Evolutionary conservation across 1,140 invertebrate genomes (phyloP).

Genomic region (Anoplolepis gracilipes): DNA sequence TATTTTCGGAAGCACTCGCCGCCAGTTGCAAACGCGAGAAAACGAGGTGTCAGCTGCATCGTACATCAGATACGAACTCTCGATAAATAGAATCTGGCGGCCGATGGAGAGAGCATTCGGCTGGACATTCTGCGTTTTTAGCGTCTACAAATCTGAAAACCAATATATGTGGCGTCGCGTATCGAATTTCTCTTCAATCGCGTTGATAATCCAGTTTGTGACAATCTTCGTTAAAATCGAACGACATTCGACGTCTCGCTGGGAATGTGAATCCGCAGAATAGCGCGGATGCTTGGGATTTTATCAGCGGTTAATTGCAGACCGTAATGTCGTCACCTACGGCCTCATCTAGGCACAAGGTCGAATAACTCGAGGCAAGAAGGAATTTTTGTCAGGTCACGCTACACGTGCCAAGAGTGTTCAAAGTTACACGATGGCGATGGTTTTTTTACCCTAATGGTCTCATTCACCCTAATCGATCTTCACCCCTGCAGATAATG

Average conservation of each 20-base stretch:
- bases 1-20: conserved; percentile 53
- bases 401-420: conserved; percentile 62
- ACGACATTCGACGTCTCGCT: background rate
- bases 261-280: background rate
- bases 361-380: conserved; percentile 55
- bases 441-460: conserved; percentile 24
- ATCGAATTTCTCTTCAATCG: conserved; percentile 17
- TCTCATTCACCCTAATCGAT: background rate
- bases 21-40: conserved; percentile 37
- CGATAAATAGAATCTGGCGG: conserved; percentile 56
- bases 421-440: conserved; percentile 22
- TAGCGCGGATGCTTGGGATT: conserved; percentile 57
- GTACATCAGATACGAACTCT: conserved; percentile 39
- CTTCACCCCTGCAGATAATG: background rate
- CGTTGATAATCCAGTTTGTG: conserved; percentile 3
- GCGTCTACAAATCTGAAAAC: background rate
- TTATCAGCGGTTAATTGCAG: conserved; percentile 69
- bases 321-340: conserved; percentile 56
- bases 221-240: background rate
- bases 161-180: conserved; percentile 53
- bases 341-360: conserved; percentile 54
- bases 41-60: conserved; percentile 57
- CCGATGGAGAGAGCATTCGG: conserved; percentile 1
- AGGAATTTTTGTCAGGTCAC: conserved; percentile 65
- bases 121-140: background rate